Conservation (phyloP, 2,113 vertebrate species). For the Gymnogyps californianus region DNA sequence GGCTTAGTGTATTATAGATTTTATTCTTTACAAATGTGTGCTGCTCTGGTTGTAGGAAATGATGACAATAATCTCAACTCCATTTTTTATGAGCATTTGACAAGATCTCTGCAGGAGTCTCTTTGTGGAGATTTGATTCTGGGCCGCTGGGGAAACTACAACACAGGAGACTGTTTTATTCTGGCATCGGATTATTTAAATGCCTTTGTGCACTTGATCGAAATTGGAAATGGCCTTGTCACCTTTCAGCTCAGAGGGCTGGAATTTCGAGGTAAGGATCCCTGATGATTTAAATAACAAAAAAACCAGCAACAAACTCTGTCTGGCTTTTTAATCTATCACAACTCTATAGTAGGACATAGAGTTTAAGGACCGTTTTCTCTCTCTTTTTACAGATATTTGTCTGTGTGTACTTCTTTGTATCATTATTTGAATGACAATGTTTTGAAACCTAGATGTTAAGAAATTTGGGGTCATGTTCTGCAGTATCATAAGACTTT, state of each 20-base stretch:
- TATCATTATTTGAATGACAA: neutral
- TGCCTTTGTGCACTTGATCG: slow-evolving; percentile 94
- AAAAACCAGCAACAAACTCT: neutral
- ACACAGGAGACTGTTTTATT: slow-evolving; percentile 94
- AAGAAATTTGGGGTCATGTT: neutral
- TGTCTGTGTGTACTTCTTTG: neutral
- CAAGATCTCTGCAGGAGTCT: slow-evolving; percentile 92
- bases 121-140: slow-evolving; percentile 93
- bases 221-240: slow-evolving; percentile 95
- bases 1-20: neutral
- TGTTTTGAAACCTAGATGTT: neutral
- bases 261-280: slow-evolving; percentile 92
- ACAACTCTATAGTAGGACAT: neutral
- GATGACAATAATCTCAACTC: slow-evolving; percentile 97
- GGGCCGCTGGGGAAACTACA: slow-evolving; percentile 97
- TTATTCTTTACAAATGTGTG: neutral
- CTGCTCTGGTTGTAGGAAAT: slow-evolving; percentile 75
- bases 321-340: neutral
- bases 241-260: slow-evolving; percentile 96
- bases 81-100: slow-evolving; percentile 98
- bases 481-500: neutral
- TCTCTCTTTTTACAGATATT: neutral
- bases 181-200: slow-evolving; percentile 98
- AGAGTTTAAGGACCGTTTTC: neutral
- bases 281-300: neutral